phyloP scores from a whole-genome alignment of 2,113 vertebrate species.

The Galeopterus variegatus region DNA sequence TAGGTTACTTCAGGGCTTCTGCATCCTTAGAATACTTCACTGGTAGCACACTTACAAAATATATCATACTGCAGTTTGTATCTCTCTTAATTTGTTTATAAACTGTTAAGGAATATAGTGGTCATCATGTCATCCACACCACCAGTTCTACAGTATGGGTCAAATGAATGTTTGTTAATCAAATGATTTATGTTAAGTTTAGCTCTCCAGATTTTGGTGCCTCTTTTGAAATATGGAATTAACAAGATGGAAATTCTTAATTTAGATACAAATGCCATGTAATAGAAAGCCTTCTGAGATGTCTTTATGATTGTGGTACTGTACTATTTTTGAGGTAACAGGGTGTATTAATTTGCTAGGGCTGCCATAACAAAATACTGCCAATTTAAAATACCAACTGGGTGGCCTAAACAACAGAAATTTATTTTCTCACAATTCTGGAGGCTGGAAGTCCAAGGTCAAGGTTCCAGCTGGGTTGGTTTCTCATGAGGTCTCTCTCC shows the following conservation, averaged over 20 bases:
- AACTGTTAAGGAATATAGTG: background rate
- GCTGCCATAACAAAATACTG: background rate
- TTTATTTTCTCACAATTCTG: background rate
- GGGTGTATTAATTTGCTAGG: background rate
- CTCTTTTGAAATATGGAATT: constrained; percentile 16
- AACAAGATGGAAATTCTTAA: background rate
- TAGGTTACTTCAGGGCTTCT: background rate
- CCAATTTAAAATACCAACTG: background rate
- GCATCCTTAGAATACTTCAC: background rate
- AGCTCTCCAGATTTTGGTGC: constrained; percentile 4
- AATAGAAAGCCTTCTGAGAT: background rate
- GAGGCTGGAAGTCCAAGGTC: background rate
- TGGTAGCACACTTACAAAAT: background rate
- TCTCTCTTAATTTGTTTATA: constrained; percentile 22
- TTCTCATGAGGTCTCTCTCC: background rate
- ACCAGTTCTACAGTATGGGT: background rate
- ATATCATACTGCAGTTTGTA: background rate
- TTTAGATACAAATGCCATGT: constrained; percentile 6
- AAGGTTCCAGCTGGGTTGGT: background rate
- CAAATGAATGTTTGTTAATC: background rate
- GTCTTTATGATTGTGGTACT: background rate
- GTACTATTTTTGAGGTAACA: constrained; percentile 13
- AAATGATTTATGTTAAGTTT: constrained; percentile 5
- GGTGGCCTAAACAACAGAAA: background rate
- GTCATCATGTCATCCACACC: background rate